Evolutionary conservation across 2,113 vertebrate species (phyloP), one percentile per base, ranked within the genome.

Genomic region (Willisornis vidua): DNA sequence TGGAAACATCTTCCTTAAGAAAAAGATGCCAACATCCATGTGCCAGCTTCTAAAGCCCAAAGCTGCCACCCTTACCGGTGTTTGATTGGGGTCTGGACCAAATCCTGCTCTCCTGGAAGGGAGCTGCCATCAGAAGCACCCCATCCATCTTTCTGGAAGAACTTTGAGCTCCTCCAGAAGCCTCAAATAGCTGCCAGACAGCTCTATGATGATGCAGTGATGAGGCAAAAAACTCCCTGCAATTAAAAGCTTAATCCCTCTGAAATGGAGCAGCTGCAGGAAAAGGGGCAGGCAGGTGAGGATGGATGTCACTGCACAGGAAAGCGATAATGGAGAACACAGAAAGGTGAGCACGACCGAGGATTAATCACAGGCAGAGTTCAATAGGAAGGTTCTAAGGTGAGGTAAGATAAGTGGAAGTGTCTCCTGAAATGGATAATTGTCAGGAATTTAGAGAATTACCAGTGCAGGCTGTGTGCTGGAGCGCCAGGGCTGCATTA

Each of bases 401-500:
- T 83, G 93, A 77, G 71, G 37, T 10, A 12, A 87, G 81, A 73
- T 68, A 76, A 96, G 92, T 55, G 65, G 73, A 73, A 86, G n/a
- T 24, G 28, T 31, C 92, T 96, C 88, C 76, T 28, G 29, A 68
- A 74, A 94, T 15, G 76, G 90, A 39, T 79, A 91, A 83, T 71
- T 80, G 74, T 86, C 90, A 96, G 79, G 88, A 94, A 77, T 77
- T 29, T 72, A 90, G 92, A 89, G 92, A 61, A 67, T 80, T 74
- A 77, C 76, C 75, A 71, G 52, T 1, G 6, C 46, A 1, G 9
- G 18, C 62, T 57, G 62, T 3, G 37, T 20, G 90, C 94, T 62
- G 78, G 6, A 70, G 43, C 39, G n/a, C 90, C 79, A 26, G 5
- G 8, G 28, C 19, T 83, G 75, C 88, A 55, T 92, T 74, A 74